Base-by-base conservation (phyloP, 2,888 invertebrate genomes). In the Leptinotarsa haldemani region DNA sequence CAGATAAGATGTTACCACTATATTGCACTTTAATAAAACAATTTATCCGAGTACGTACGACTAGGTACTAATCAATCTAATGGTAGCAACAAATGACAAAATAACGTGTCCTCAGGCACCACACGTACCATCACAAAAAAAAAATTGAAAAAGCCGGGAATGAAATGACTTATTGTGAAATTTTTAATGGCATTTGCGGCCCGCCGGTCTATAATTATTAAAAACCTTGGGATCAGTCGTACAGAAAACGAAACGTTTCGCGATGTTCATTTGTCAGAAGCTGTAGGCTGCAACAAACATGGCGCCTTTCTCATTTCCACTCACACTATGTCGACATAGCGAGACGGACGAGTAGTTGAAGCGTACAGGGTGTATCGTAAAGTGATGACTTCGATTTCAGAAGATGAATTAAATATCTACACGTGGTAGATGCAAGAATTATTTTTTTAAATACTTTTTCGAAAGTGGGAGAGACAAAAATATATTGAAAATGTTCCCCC, bases 241-340 rank as follows among this genome's bases (percentile, higher is more conserved):
- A 76, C 74, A 71, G 69, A 76, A 69, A 75, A 70, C 73, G 64
- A 66, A 69, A 53, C 61, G 25, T 30, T 61, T 61, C 61, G 61
- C 61, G 73, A 76, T 74, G 74, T 67, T 76, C 74, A 69, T 67
- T 71, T 80, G 80, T 80, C 80, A 80, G 77, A 75, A 77, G 79
- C 79, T 77, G 77, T 75, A 75, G 81, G 80, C 71, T 66, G 66
- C 66, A 70, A 71, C 80, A 79, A 80, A 80, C 77, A 81, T 81
- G 82, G 82, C 82, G 82, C 82, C 82, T 80, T 78, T 78, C 77
- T 71, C 78, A 79, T 80, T 81, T 80, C 80, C 80, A 78, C 77
- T 78, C 65, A 65, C 4, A 20, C 40, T 63, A 68, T 72, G 65
- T 72, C 61, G 71, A 71, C 61, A 71, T 71, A 61, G 61, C 40